Conservation (phyloP, 2,113 vertebrate species). For the Centropus unirufus region DNA sequence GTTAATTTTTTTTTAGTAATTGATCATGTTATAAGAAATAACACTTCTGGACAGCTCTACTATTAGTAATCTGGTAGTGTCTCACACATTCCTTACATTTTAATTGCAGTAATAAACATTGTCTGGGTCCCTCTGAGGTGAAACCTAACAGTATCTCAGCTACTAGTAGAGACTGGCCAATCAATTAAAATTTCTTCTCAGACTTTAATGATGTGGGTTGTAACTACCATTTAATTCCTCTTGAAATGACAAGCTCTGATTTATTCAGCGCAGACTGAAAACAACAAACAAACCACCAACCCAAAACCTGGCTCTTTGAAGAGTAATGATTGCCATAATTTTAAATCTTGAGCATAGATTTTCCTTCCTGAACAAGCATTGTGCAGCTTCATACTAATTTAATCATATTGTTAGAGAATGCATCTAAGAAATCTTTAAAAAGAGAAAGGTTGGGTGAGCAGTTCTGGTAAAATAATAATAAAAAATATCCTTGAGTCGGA, state of each 20-base stretch:
- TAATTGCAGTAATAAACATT: background rate
- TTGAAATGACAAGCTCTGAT: background rate
- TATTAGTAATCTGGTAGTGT: background rate
- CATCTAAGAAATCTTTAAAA: background rate
- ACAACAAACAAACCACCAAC: background rate
- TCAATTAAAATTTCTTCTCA: background rate
- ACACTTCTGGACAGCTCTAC: background rate
- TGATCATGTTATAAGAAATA: background rate
- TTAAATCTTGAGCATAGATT: background rate
- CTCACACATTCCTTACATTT: background rate
- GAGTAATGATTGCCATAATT: background rate
- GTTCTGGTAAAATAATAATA: background rate
- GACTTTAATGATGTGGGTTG: background rate
- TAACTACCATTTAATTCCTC: background rate
- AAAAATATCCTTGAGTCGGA: background rate
- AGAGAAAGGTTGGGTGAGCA: background rate
- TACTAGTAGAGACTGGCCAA: background rate
- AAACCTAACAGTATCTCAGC: background rate
- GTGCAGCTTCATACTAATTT: background rate
- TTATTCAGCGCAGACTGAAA: background rate
- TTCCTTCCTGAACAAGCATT: background rate
- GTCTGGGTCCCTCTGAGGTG: background rate
- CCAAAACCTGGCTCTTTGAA: background rate
- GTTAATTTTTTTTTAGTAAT: background rate
- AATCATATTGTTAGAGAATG: background rate